phyloP scores from a whole-genome alignment of 2,797 vertebrate genomes.

The Columba guinea region DNA sequence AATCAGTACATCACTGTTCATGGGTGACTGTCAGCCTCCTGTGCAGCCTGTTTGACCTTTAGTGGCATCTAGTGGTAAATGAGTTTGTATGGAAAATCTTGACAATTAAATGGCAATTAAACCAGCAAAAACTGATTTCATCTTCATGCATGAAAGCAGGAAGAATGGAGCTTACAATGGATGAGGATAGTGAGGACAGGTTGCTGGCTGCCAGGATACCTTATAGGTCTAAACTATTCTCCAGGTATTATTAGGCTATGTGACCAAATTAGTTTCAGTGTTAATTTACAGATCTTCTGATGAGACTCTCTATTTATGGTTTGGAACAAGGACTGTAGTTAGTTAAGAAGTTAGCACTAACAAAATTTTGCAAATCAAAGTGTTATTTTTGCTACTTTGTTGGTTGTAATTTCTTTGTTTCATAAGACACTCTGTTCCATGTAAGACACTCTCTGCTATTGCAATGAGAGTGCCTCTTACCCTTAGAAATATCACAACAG shows the following conservation, averaged over 20 bases:
- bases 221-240: background rate
- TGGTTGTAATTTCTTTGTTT: background rate
- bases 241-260: background rate
- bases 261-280: background rate
- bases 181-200: background rate
- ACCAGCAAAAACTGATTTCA: background rate
- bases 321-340: background rate
- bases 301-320: background rate
- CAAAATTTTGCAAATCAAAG: background rate
- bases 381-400: background rate
- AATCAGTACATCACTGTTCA: too few species aligned
- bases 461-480: background rate
- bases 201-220: background rate
- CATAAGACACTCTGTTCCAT: background rate
- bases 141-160: background rate
- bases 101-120: background rate
- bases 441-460: background rate
- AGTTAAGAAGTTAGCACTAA: background rate
- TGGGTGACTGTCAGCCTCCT: background rate
- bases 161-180: background rate
- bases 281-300: background rate
- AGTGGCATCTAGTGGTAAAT: slow-evolving; percentile 43
- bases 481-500: background rate
- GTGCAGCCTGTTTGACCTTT: slow-evolving; percentile 25
- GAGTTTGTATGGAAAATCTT: background rate